Evolutionary conservation across 2,888 invertebrate genomes (phyloP).

Genomic region (Lucinisca nassula): DNA sequence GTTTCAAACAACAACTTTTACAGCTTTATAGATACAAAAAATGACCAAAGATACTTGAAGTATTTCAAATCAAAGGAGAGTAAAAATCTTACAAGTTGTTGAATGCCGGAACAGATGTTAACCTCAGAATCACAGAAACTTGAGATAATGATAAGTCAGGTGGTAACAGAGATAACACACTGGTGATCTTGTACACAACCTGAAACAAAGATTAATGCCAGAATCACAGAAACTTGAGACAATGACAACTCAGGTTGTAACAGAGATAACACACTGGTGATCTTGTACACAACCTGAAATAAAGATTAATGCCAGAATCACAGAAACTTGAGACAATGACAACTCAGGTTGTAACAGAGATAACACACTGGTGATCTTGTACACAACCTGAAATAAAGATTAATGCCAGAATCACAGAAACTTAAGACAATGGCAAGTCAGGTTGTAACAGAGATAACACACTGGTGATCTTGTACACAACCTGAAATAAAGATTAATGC

Average conservation of each 20-base stretch:
- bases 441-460: conserved; percentile 65
- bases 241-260: conserved; percentile 61
- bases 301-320: conserved; percentile 65
- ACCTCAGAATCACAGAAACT: conserved; percentile 70
- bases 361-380: conserved; percentile 61
- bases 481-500: conserved; percentile 70
- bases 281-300: conserved; percentile 72
- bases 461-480: conserved; percentile 64
- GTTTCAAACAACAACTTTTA: too few relatives aligned
- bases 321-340: conserved; percentile 72
- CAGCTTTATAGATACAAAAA: too few relatives aligned
- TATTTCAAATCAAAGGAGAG: too few relatives aligned
- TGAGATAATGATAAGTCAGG: conserved; percentile 64
- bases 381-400: conserved; percentile 71
- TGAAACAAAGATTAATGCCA: conserved; percentile 71
- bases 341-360: conserved; percentile 58
- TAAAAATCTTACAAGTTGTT: conserved; percentile 46
- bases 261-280: conserved; percentile 58
- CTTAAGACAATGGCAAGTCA: conserved; percentile 65
- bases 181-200: conserved; percentile 58
- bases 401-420: conserved; percentile 72
- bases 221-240: conserved; percentile 74
- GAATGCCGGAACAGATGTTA: conserved; percentile 67
- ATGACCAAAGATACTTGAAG: too few relatives aligned
- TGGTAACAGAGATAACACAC: conserved; percentile 66